Evolutionary conservation across 2,797 vertebrate species (phyloP).

Genomic region (Melanotaenia parkinsoni): DNA sequence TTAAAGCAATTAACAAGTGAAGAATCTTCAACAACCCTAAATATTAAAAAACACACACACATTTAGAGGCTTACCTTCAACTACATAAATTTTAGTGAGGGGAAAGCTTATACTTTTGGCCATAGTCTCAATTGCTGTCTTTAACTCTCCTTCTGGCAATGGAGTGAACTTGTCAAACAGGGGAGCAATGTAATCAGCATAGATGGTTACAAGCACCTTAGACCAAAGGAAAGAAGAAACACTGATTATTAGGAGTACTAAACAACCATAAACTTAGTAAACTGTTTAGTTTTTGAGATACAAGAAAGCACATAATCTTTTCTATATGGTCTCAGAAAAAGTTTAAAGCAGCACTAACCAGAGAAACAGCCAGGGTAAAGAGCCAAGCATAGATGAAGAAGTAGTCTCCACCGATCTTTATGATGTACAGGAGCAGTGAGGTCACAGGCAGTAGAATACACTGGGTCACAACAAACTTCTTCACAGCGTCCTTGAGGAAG

Average conservation of each 20-base stretch:
- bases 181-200: conserved; percentile 98
- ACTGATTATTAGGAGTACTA: neutral
- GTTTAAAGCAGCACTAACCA: conserved; percentile 84
- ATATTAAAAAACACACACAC: neutral
- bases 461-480: conserved; percentile 98
- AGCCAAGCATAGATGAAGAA: conserved; percentile 99
- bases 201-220: conserved; percentile 97
- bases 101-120: conserved; percentile 94
- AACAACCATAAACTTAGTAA: neutral
- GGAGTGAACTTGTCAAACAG: conserved; percentile 98
- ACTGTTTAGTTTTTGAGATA: neutral
- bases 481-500: conserved; percentile 95
- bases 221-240: conserved; percentile 3
- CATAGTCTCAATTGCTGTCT: conserved; percentile 93
- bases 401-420: conserved; percentile 98
- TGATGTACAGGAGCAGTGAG: conserved; percentile 97
- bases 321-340: neutral
- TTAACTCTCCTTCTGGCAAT: conserved; percentile 94
- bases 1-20: neutral
- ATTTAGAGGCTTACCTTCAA: conserved; percentile 87
- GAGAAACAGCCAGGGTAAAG: conserved; percentile 93
- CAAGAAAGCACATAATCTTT: neutral
- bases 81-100: conserved; percentile 96
- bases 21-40: neutral
- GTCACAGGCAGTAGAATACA: conserved; percentile 97